Conservation (phyloP, 2,113 vertebrate species). For the Neoarius graeffei region DNA sequence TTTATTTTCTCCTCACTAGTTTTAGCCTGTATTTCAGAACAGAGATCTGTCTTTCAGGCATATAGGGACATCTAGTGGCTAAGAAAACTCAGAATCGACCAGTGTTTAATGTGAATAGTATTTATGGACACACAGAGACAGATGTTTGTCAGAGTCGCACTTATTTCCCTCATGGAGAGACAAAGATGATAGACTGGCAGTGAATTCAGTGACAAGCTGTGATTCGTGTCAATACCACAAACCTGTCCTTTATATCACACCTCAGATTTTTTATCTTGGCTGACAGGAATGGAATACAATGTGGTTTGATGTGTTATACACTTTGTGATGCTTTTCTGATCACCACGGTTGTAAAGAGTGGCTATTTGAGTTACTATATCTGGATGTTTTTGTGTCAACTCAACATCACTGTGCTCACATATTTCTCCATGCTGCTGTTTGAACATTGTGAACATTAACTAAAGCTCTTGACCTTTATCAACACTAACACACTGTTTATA, state of each 20-base stretch:
- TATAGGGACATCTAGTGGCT: constrained; percentile 74
- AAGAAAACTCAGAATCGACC: not conserved
- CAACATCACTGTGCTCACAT: not conserved
- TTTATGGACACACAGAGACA: not conserved
- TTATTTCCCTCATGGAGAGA: not conserved
- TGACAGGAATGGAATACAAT: not conserved
- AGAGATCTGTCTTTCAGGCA: not conserved
- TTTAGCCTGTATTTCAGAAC: not conserved
- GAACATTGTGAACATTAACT: not conserved
- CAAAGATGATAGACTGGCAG: not conserved
- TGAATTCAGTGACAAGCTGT: not conserved
- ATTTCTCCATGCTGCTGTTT: not conserved
- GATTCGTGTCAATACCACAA: not conserved
- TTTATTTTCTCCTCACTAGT: not conserved
- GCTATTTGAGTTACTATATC: too few relatives aligned
- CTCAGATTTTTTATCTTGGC: not conserved
- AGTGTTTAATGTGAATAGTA: not conserved
- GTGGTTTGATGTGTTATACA: not conserved
- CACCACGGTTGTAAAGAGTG: too few relatives aligned
- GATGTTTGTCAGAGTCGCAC: not conserved
- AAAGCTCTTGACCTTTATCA: not conserved
- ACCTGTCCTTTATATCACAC: too few relatives aligned
- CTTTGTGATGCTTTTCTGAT: not conserved
- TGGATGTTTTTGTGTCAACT: not conserved
- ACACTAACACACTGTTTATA: not conserved